Percentiles rank a stretch among this genome's conserved stretches.
Conservation (phyloP, 2,888 invertebrate species). For the Peribatodes rhomboidaria region DNA sequence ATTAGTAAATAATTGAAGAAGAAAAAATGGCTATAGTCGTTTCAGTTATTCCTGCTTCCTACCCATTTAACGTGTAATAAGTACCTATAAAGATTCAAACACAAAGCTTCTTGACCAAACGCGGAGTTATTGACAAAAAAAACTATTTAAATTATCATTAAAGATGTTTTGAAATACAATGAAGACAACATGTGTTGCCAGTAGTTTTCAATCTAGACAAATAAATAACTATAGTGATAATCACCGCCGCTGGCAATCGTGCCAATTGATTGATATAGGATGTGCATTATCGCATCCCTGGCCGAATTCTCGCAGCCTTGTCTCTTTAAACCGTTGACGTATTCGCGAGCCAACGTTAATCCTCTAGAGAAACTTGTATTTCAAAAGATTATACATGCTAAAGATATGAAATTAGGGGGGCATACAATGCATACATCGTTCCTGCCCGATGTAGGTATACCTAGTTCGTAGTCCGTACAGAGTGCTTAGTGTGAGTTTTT, state of each 20-base stretch:
- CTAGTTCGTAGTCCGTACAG: too few relatives aligned
- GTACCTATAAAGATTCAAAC: too few relatives aligned
- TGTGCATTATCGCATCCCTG: conserved; percentile 50
- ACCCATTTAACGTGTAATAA: too few relatives aligned
- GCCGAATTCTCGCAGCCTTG: conserved; percentile 60
- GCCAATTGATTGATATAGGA: conserved; percentile 36
- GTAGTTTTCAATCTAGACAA: conserved; percentile 8
- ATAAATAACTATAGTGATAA: neutral
- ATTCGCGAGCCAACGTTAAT: conserved; percentile 17
- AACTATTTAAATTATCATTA: neutral
- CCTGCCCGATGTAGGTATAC: too few relatives aligned
- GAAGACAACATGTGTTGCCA: conserved; percentile 4
- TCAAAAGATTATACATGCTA: conserved; percentile 3
- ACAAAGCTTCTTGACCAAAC: too few relatives aligned
- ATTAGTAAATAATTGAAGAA: too few relatives aligned
- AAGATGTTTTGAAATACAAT: neutral
- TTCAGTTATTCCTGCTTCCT: too few relatives aligned
- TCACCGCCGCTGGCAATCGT: conserved; percentile 20
- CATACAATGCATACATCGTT: too few relatives aligned
- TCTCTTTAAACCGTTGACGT: conserved; percentile 27
- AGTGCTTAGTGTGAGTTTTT: too few relatives aligned
- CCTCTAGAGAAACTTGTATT: conserved; percentile 18
- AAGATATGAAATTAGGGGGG: neutral
- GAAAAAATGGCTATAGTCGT: too few relatives aligned
- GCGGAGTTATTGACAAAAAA: too few relatives aligned